Evolutionary conservation across 2,113 vertebrate genomes (phyloP), one percentile per base, ranked within the genome.

Genomic region (Meriones unguiculatus): DNA sequence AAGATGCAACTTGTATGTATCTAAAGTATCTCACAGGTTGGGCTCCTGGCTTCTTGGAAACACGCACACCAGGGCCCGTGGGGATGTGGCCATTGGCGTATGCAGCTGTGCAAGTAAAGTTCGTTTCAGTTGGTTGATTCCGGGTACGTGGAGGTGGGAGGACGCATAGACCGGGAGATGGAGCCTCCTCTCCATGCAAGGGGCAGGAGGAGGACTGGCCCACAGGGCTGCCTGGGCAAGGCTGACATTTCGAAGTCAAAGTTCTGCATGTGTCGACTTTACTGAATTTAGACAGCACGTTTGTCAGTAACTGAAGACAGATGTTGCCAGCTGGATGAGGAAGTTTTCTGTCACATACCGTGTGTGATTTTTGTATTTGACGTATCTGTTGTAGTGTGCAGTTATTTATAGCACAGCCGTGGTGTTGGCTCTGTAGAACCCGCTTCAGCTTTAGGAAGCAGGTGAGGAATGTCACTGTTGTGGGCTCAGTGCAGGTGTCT

Each of bases 341-440:
- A 67, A 32, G n/a, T 46, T 72, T 0, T 59, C 17, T 50, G 88
- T 94, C 96, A 62, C 50, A 69, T 84, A 2, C 87, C 89, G 91
- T 85, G 96, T 75, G 80, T 97, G 87, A 77, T 87, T 94, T 95
- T 96, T 90, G 24, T 22, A 67, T 97, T 95, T 93, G 95, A 95
- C 81, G 59, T 87, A 32, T 77, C 91, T 73, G 7, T n/a, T 50
- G 50, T 95, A 67, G 80, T 0, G 2, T 35, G 35, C 64, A 38
- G 77, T 97, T 97, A 89, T 97, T 97, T 81, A 97, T 96, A 95
- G 94, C 97, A 97, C 96, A 98, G 95, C 97, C 92, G 10, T 97
- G 95, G 76, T 57, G 62, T 97, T 96, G 97, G 86, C 65, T 22
- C 0, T 38, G 14, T 8, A 85, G 46, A 22, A 18, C 54, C 25